These are phyloP conservation scores for Sinohyriopsis cumingii DNA, from an alignment of 2,888 invertebrate species.

Conservation along the genomic window DNA sequence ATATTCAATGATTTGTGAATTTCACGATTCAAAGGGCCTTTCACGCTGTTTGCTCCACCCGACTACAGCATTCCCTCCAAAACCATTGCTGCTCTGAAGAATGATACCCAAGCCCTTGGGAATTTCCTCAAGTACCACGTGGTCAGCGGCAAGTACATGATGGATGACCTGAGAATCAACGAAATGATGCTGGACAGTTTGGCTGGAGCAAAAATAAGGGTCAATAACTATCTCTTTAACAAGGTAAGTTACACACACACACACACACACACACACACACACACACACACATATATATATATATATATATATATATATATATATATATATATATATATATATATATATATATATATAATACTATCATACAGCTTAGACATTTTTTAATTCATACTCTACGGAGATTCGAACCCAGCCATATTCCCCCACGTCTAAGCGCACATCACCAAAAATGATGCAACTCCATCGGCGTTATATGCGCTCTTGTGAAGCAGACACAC, in stretches of 20 bases:
- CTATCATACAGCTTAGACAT: no score
- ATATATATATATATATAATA: no score
- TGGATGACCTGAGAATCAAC: constrained; percentile 35
- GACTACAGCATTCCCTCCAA: constrained; percentile 22
- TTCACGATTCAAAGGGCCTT: constrained; percentile 34
- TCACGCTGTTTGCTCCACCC: constrained; percentile 40
- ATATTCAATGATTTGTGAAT: no score
- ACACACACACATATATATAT: no score
- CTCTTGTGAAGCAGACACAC: no score
- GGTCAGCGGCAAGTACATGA: constrained; percentile 30
- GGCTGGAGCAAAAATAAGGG: constrained; percentile 33
- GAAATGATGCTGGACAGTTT: constrained; percentile 40
- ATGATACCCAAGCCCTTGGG: constrained; percentile 27
- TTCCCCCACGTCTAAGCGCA: no score
- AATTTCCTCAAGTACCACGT: constrained; percentile 48
- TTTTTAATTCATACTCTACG: no score
- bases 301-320: no score
- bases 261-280: not conserved
- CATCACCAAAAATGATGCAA: no score
- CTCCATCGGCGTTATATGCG: no score
- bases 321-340: no score
- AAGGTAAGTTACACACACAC: constrained; percentile 13
- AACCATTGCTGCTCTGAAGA: constrained; percentile 20
- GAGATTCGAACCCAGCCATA: no score
- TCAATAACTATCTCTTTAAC: constrained; percentile 42